Evolutionary conservation across 2,113 vertebrate genomes (phyloP).

Genomic region (Ictidomys tridecemlineatus): DNA sequence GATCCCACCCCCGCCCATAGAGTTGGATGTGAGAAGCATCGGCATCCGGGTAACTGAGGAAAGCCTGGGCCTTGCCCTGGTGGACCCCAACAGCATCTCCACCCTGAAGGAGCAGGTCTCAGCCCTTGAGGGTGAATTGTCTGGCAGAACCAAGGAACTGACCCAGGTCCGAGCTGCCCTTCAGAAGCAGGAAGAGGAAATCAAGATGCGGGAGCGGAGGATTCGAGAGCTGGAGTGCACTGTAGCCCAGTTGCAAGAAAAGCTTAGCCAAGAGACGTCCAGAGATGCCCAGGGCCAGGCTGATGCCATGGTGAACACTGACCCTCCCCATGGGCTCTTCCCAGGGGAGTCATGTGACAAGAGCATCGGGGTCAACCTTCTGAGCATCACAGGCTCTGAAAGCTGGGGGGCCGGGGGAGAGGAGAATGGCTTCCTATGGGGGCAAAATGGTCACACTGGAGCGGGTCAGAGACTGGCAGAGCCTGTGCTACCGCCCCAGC

Average conservation of each 20-base stretch:
- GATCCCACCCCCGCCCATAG: background rate
- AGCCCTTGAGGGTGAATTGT: constrained; percentile 90
- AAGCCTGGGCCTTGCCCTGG: background rate
- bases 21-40: constrained; percentile 66
- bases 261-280: constrained; percentile 63
- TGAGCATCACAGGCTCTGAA: constrained; percentile 66
- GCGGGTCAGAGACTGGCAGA: background rate
- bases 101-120: constrained; percentile 90
- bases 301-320: constrained; percentile 86
- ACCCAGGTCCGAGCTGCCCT: constrained; percentile 88
- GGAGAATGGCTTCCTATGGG: constrained; percentile 7
- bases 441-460: background rate
- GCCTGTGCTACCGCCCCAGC: background rate
- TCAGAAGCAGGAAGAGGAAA: constrained; percentile 90
- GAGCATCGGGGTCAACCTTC: constrained; percentile 82
- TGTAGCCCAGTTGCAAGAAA: constrained; percentile 84
- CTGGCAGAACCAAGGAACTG: constrained; percentile 90
- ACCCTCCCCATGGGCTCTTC: constrained; percentile 68
- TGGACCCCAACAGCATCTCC: constrained; percentile 69
- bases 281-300: constrained; percentile 60
- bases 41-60: constrained; percentile 35
- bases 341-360: constrained; percentile 86
- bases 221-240: constrained; percentile 90
- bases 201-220: constrained; percentile 90
- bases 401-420: background rate